These are phyloP conservation scores for Panagrolaimus sp. DNA, from an alignment of 1,140 invertebrate species.

Conservation along the genomic window DNA sequence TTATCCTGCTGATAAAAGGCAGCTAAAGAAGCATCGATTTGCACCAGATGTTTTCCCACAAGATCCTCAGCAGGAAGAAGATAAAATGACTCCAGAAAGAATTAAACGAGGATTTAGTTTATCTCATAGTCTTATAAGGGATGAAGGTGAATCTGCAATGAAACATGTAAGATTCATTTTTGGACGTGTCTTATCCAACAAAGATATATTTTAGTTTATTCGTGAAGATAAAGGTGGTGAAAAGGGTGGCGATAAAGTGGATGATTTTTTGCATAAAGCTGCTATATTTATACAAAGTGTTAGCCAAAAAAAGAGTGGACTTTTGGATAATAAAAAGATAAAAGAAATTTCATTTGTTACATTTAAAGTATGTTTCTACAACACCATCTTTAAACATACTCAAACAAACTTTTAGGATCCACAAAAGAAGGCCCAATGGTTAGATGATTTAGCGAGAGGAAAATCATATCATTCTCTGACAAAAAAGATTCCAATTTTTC, in stretches of 20 bases:
- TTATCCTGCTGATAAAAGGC: neutral
- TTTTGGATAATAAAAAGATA: conserved; percentile 35
- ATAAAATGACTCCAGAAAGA: conserved; percentile 35
- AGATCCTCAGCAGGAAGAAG: conserved; percentile 40
- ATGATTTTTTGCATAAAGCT: conserved; percentile 23
- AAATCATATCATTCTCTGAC: neutral
- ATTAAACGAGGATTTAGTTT: conserved; percentile 24
- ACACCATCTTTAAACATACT: neutral
- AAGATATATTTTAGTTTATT: too few relatives aligned
- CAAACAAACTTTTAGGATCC: neutral
- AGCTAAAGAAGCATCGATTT: neutral
- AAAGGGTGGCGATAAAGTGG: neutral
- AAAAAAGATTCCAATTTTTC: conserved; percentile 32
- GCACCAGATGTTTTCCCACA: conserved; percentile 42
- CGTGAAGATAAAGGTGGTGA: too few relatives aligned
- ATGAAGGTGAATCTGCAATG: too few relatives aligned
- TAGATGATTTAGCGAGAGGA: neutral
- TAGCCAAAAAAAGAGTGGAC: conserved; percentile 35
- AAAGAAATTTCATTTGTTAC: conserved; percentile 24
- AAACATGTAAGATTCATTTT: too few relatives aligned
- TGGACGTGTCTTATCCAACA: too few relatives aligned
- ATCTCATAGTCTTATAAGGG: too few relatives aligned
- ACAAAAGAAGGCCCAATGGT: neutral
- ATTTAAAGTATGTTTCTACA: too few relatives aligned
- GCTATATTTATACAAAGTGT: conserved; percentile 25